Conservation (phyloP, 2,113 vertebrate species). For the Pteronura brasiliensis region DNA sequence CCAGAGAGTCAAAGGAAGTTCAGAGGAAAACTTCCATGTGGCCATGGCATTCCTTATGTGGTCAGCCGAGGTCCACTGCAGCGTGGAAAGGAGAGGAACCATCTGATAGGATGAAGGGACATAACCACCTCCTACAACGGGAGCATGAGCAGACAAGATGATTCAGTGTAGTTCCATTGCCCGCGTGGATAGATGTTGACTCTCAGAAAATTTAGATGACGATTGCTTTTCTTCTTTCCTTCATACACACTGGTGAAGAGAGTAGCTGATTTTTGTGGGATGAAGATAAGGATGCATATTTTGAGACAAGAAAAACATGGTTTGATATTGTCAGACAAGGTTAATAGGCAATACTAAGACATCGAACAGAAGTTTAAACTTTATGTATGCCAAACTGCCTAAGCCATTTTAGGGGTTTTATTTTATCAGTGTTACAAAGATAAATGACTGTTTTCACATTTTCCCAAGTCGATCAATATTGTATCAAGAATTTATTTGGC, state of each 20-base stretch:
- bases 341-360: neutral
- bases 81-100: neutral
- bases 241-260: neutral
- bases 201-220: neutral
- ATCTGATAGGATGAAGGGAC: neutral
- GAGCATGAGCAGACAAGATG: accelerated
- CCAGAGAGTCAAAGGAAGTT: neutral
- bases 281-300: neutral
- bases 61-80: neutral
- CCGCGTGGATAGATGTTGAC: neutral
- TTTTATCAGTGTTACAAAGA: conserved; percentile 23
- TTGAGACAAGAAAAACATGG: neutral
- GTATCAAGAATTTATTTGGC: conserved; percentile 40
- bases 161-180: accelerated
- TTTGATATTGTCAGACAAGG: neutral
- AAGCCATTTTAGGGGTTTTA: neutral
- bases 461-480: conserved; percentile 49
- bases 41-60: accelerated
- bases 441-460: conserved; percentile 33
- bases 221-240: neutral
- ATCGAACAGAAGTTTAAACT: neutral
- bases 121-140: neutral
- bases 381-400: neutral
- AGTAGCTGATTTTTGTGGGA: neutral
- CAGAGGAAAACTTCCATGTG: neutral